Base-by-base conservation (phyloP, 1,140 invertebrate species). In the Varroa destructor region DNA sequence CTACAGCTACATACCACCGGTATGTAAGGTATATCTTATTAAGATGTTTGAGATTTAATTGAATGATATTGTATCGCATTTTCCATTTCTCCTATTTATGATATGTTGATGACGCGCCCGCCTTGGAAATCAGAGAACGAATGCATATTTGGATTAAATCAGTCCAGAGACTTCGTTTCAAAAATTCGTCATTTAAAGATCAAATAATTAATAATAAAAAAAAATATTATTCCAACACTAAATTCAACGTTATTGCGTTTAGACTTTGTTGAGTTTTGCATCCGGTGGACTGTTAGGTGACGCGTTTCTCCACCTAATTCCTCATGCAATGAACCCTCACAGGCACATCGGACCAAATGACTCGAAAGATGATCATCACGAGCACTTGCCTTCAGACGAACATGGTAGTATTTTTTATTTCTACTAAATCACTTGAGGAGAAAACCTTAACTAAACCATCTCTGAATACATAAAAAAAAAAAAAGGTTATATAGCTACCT, bases 261-360 rank as follows among this genome's bases (percentile, higher is more conserved):
- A 67, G 61, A 46, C 46, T 55, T 80, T 97, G 14, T 81, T 97
- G 25, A 91, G 89, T 73, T 97, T 97, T 83, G 93, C 92, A 6
- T 93, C 92, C 5, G 94, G 94, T 67, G 93, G 93, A 73, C 81
- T 97, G 10, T 81, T 97, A 1, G 94, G 93, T 6, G 94, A 97
- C 84, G 93, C 94, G 4, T 97, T 97, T 81, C 81, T 97, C 1
- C 94, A 97, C 83, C 81, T 97, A 42, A 97, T 97, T 78, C 94
- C 94, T 54, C 93, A 97, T 83, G 91, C 93, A 25, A 83, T 94
- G 1, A 81, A 86, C 55, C 84, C 87, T 37, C 77, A 80, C 73
- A 67, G 75, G 43, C 70, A 82, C 77, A 56, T 56, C 10, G 77
- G 78, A 6, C 73, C 74, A 1, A 72, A 74, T 71, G 67, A 57